Percentiles rank a stretch among this genome's conserved stretches.
phyloP scores from a whole-genome alignment of 2,113 vertebrate genomes.

The Thamnophis sirtalis region DNA sequence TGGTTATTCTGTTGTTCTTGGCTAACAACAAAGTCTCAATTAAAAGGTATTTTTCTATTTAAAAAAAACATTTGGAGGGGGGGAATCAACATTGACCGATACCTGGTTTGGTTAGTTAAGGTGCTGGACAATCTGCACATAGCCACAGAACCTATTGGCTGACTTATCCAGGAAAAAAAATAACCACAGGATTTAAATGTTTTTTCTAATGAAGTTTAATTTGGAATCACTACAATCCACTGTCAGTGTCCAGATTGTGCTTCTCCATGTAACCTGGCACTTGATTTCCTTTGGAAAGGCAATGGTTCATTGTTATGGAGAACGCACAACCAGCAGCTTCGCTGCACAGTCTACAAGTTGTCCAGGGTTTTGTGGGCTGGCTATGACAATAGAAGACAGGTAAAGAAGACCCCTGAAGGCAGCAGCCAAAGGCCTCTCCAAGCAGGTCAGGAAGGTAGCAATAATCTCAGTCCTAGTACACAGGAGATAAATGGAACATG shows the following conservation, averaged over 20 bases:
- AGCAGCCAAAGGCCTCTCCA: neutral
- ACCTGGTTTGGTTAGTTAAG: neutral
- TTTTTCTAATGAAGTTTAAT: neutral
- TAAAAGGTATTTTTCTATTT: neutral
- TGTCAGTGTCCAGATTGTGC: neutral
- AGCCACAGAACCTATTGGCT: neutral
- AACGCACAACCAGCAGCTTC: neutral
- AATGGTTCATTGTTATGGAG: neutral
- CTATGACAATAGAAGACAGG: neutral
- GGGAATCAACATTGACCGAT: neutral
- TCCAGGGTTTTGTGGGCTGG: neutral
- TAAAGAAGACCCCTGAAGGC: neutral
- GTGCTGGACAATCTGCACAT: neutral
- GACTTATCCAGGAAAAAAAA: neutral
- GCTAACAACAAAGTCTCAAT: neutral
- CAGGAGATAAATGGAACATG: neutral
- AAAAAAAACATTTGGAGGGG: neutral
- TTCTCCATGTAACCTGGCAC: neutral
- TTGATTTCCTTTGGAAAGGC: neutral
- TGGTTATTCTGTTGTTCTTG: neutral
- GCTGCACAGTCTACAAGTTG: neutral
- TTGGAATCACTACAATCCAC: neutral
- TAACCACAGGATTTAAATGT: neutral
- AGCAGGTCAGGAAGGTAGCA: neutral
- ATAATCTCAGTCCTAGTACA: too few species aligned